Evolutionary conservation across 2,888 invertebrate species (phyloP).

Genomic region (Dexiosoma caninum): DNA sequence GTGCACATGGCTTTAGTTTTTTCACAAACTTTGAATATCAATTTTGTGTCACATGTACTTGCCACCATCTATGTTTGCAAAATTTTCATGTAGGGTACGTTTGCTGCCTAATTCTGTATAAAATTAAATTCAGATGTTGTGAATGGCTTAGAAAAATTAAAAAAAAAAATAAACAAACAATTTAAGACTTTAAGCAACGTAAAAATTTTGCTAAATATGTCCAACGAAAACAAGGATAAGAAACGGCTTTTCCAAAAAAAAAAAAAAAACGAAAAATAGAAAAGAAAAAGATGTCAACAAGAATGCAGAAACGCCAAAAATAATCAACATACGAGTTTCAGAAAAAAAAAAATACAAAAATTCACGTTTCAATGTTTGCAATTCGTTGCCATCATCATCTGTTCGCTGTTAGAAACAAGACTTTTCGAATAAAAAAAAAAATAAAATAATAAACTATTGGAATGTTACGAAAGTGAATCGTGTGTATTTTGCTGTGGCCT

Average conservation of each 20-base stretch:
- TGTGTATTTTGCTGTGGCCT: neutral
- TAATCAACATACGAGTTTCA: slow-evolving; percentile 7
- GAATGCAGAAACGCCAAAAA: slow-evolving; percentile 10
- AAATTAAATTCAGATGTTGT: slow-evolving; percentile 33
- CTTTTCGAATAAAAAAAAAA: neutral
- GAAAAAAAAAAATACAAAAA: neutral
- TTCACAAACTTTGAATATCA: no score
- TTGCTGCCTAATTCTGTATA: slow-evolving; percentile 14
- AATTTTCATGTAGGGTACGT: neutral
- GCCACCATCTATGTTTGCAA: no score
- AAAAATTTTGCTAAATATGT: neutral
- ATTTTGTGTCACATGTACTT: no score
- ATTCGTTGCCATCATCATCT: slow-evolving; percentile 8
- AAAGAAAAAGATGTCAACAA: slow-evolving; percentile 18
- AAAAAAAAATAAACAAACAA: slow-evolving; percentile 9
- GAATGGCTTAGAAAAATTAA: slow-evolving; percentile 35
- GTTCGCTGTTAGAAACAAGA: slow-evolving; percentile 19
- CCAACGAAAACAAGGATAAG: neutral
- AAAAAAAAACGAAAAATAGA: neutral
- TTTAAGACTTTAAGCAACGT: neutral
- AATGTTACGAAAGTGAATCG: slow-evolving; percentile 53
- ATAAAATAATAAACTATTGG: slow-evolving; percentile 29
- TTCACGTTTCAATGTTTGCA: neutral
- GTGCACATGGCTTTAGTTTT: no score
- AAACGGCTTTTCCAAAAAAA: neutral